phyloP scores from a whole-genome alignment of 2,797 vertebrate genomes.

The Enteromius mattozi region DNA sequence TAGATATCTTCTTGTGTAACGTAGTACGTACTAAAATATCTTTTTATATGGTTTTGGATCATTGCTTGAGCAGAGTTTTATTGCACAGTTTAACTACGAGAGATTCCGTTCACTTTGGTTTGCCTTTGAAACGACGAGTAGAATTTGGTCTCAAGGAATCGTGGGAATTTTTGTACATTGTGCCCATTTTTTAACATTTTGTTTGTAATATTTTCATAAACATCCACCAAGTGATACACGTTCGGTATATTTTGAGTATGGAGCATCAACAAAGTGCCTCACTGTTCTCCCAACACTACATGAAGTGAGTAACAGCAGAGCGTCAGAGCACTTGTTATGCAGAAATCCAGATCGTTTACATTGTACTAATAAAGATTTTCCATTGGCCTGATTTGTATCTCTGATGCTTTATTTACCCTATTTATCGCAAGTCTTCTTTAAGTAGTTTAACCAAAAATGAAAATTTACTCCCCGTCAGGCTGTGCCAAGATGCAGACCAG shows the following conservation, averaged over 20 bases:
- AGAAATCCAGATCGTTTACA: not conserved
- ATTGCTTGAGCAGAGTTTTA: not conserved
- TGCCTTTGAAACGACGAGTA: conserved; percentile 25
- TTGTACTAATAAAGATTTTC: conserved; percentile 27
- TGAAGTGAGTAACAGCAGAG: not conserved
- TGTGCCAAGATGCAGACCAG: not conserved
- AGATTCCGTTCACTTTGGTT: not conserved
- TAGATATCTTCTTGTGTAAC: not conserved
- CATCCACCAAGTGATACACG: not conserved
- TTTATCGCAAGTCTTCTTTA: not conserved
- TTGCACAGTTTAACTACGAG: not conserved
- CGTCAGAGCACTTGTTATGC: conserved; percentile 14
- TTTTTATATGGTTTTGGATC: conserved; percentile 1
- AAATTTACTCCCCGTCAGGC: not conserved
- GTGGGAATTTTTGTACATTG: conserved; percentile 23
- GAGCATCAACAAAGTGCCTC: conserved; percentile 45
- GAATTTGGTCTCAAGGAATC: conserved; percentile 22
- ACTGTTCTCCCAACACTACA: not conserved
- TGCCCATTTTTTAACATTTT: not conserved
- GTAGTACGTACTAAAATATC: not conserved
- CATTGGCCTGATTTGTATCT: not conserved
- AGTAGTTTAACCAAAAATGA: not conserved
- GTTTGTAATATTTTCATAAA: conserved; percentile 9
- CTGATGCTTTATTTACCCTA: not conserved
- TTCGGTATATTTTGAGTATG: not conserved